Conservation (phyloP, 2,888 invertebrate species). For the Drosophila lacicola region DNA sequence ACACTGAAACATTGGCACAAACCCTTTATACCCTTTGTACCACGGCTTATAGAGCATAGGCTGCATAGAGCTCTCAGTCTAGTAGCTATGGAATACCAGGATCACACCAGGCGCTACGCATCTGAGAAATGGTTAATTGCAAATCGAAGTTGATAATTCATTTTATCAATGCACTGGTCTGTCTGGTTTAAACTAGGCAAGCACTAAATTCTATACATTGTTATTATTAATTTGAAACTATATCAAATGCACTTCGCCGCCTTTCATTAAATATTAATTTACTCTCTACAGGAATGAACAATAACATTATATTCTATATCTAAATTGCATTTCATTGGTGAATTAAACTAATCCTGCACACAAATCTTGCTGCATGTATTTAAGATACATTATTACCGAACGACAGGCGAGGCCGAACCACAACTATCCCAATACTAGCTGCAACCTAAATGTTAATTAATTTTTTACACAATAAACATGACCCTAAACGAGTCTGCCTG, state of each 20-base stretch:
- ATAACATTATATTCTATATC: neutral
- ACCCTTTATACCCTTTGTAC: too few relatives aligned
- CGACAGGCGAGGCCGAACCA: neutral
- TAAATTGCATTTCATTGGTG: neutral
- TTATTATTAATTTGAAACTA: too few relatives aligned
- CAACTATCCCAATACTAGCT: constrained; percentile 11
- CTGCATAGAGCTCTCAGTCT: too few relatives aligned
- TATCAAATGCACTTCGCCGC: neutral
- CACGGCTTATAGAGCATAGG: too few relatives aligned
- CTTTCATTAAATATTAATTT: neutral
- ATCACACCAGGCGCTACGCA: too few relatives aligned
- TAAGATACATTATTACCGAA: constrained; percentile 9
- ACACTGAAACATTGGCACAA: too few relatives aligned
- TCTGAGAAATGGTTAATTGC: too few relatives aligned
- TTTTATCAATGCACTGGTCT: too few relatives aligned
- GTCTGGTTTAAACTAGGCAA: too few relatives aligned
- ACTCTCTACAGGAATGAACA: neutral
- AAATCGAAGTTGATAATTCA: too few relatives aligned
- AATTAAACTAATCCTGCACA: neutral
- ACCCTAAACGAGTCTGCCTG: constrained; percentile 23
- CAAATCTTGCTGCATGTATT: neutral
- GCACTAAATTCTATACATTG: too few relatives aligned
- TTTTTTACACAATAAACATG: constrained; percentile 53
- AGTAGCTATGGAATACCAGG: too few relatives aligned
- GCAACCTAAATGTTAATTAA: constrained; percentile 57